Evolutionary conservation across 2,797 vertebrate species (phyloP).

Genomic region (Telmatherina bonti): DNA sequence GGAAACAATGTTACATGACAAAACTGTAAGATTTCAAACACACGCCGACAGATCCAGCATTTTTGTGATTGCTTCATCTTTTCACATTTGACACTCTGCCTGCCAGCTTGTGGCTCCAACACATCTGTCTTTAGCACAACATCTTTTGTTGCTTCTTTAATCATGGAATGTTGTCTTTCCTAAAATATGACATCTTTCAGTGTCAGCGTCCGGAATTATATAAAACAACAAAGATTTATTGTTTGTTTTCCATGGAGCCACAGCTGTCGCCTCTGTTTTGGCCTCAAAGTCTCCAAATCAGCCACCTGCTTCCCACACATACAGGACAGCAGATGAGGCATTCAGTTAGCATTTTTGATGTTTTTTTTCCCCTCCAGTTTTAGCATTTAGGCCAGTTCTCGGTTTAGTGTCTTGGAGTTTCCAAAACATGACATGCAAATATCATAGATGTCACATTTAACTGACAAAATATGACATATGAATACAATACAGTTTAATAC

Average conservation of each 20-base stretch:
- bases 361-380: slow-evolving; percentile 1
- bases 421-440: too few species aligned
- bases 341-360: background rate
- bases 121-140: slow-evolving; percentile 1
- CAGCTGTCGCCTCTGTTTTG: background rate
- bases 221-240: background rate
- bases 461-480: background rate
- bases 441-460: too few species aligned
- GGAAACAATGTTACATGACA: too few species aligned
- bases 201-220: slow-evolving; percentile 6
- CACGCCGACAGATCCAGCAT: slow-evolving; percentile 22
- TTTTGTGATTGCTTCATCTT: slow-evolving; percentile 5
- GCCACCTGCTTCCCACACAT: background rate
- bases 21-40: slow-evolving; percentile 24
- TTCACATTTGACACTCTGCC: background rate
- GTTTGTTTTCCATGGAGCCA: too few species aligned
- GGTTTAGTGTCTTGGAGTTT: background rate
- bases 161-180: background rate
- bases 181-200: background rate
- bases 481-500: too few species aligned
- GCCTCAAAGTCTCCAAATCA: background rate
- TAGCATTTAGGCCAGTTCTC: background rate
- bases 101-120: slow-evolving; percentile 18
- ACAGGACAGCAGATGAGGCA: background rate
- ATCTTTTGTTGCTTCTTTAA: slow-evolving; percentile 19